Conservation (phyloP, 2,888 invertebrate species). For the Deroplatys truncata region DNA sequence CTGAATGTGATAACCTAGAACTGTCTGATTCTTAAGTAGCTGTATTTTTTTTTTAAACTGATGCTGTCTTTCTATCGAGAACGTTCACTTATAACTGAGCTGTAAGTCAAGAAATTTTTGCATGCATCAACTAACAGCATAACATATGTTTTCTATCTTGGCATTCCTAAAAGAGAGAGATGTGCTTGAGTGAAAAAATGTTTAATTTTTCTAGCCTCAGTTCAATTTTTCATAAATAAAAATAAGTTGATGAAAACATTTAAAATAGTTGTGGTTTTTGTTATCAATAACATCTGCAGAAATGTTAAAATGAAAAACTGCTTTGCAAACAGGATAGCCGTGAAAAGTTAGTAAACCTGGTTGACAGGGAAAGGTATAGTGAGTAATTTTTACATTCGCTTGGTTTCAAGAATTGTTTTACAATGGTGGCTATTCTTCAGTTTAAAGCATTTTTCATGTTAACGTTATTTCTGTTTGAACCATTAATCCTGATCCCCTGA, state of each 20-base stretch:
- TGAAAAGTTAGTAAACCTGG: no score
- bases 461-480: no score
- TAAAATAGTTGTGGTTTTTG: not conserved
- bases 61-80: not conserved
- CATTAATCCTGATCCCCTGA: no score
- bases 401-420: no score
- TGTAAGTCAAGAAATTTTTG: not conserved
- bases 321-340: no score
- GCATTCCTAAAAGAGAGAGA: not conserved
- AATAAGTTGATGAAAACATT: not conserved
- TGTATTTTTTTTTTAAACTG: not conserved
- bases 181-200: not conserved
- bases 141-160: not conserved
- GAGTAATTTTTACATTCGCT: no score
- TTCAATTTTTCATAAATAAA: not conserved
- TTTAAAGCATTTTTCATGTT: no score
- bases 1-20: not conserved
- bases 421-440: no score
- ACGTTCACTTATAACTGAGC: not conserved
- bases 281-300: no score
- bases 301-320: no score
- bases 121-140: not conserved
- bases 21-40: not conserved
- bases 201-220: slow-evolving; percentile 2
- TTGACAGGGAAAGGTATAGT: no score